phyloP scores from a whole-genome alignment of 2,113 vertebrate species.

The Mellivora capensis region DNA sequence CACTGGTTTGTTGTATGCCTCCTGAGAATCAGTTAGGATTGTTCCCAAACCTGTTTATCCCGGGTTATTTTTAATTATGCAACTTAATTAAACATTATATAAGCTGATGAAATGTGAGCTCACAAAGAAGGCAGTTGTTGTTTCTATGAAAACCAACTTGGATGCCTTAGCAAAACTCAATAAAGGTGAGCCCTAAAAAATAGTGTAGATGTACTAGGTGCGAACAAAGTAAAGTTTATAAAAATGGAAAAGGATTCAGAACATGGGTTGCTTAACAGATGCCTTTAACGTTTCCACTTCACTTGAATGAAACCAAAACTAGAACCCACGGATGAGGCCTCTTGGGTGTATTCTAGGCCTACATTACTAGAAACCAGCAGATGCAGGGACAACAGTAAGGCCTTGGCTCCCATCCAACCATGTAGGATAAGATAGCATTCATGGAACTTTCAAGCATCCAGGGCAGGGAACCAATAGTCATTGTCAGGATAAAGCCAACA shows the following conservation, averaged over 20 bases:
- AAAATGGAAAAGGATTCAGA: neutral
- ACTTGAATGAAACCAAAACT: neutral
- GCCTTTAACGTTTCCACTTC: neutral
- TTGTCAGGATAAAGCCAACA: neutral
- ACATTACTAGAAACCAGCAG: neutral
- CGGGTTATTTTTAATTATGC: slow-evolving; percentile 42
- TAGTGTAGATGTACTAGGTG: neutral
- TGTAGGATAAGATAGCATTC: neutral
- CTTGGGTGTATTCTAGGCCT: neutral
- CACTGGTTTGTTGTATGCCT: neutral
- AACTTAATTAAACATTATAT: slow-evolving; percentile 47
- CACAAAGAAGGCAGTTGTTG: neutral
- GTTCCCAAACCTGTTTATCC: neutral
- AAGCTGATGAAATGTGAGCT: slow-evolving; percentile 46
- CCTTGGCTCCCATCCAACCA: neutral
- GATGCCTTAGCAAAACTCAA: neutral
- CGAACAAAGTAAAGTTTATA: neutral
- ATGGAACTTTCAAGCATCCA: neutral
- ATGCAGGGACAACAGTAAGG: neutral
- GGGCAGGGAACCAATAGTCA: neutral
- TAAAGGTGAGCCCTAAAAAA: neutral
- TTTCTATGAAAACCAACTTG: slow-evolving; percentile 36
- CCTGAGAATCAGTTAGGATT: neutral
- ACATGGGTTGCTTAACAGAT: neutral
- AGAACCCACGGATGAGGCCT: neutral